Evolutionary conservation across 2,888 invertebrate species (phyloP).

Genomic region (Trimorus sp.): DNA sequence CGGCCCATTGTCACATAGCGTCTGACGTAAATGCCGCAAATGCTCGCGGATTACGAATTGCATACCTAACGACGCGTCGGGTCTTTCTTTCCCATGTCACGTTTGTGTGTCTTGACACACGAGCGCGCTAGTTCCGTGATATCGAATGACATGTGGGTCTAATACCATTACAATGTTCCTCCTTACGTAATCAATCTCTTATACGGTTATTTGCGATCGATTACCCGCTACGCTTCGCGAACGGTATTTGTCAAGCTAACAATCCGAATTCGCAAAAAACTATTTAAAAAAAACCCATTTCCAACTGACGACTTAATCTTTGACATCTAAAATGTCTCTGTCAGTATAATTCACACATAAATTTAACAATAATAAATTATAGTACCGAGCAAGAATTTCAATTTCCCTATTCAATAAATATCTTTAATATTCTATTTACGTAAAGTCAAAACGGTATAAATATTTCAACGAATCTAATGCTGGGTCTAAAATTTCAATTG

Average conservation of each 20-base stretch:
- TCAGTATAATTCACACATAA: no score
- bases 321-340: no score
- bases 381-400: no score
- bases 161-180: slow-evolving; percentile 38
- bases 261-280: not conserved
- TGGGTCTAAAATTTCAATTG: not conserved
- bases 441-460: no score
- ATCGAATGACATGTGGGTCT: slow-evolving; percentile 58
- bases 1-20: slow-evolving; percentile 51
- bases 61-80: slow-evolving; percentile 56
- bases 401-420: no score
- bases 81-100: slow-evolving; percentile 57
- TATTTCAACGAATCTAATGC: not conserved
- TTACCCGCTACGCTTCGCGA: not conserved
- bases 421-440: no score
- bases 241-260: not conserved
- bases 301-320: no score
- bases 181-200: slow-evolving; percentile 45
- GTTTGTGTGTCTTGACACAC: slow-evolving; percentile 53
- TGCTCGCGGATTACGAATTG: slow-evolving; percentile 56
- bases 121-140: slow-evolving; percentile 54
- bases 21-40: slow-evolving; percentile 51
- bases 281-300: no score
- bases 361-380: no score
- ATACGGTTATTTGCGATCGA: slow-evolving; percentile 37